Evolutionary conservation across 2,113 vertebrate species (phyloP).

Genomic region (Chlamydotis undulata): DNA sequence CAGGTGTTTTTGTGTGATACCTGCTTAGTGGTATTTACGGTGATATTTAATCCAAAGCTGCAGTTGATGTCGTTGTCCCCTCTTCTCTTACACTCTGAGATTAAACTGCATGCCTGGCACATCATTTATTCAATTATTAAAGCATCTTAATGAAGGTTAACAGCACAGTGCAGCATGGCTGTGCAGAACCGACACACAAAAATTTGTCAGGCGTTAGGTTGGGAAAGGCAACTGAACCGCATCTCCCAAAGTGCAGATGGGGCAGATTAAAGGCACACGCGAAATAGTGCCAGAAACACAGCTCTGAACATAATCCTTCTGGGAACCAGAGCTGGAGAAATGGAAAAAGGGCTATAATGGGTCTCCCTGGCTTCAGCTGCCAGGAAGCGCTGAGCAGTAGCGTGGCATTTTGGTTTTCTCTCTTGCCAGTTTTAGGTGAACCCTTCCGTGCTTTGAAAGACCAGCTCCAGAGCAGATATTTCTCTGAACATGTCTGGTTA

Average conservation of each 20-base stretch:
- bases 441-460: neutral
- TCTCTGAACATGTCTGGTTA: neutral
- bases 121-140: slow-evolving; percentile 42
- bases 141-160: slow-evolving; percentile 46
- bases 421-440: neutral
- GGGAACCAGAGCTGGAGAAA: neutral
- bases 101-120: slow-evolving; percentile 1
- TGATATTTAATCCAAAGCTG: slow-evolving; percentile 41
- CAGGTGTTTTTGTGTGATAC: slow-evolving; percentile 28
- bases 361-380: neutral
- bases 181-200: neutral
- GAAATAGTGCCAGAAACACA: neutral
- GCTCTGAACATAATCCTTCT: neutral
- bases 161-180: neutral
- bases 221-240: neutral
- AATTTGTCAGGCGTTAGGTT: fast-evolving
- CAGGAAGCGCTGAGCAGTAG: neutral
- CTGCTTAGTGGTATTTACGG: slow-evolving; percentile 39
- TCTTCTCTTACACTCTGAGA: neutral
- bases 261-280: neutral
- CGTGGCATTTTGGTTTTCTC: neutral
- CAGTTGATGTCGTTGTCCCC: neutral
- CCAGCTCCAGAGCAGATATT: neutral
- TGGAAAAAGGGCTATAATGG: neutral
- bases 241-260: neutral